These are phyloP conservation scores for Stichodactyla mertensii DNA, from an alignment of 64 coral and sea anemone species.

Conservation along the genomic window DNA sequence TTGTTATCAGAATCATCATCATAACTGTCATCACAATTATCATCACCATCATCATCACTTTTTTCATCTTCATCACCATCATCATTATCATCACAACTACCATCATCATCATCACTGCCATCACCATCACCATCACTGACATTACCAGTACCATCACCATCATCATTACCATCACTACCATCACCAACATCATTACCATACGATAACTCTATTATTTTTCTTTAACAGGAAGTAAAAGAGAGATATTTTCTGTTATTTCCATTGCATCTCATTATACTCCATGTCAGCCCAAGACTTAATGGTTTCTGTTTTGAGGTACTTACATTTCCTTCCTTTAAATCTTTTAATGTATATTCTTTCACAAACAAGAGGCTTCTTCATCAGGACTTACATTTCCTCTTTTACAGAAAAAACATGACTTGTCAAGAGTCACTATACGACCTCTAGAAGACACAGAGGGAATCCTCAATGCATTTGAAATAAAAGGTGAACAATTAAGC, in stretches of 20 bases:
- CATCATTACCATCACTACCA: not conserved
- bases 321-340: not conserved
- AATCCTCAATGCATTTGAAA: constrained; percentile 98
- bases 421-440: constrained; percentile 61
- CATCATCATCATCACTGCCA: not conserved
- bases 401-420: constrained; percentile 81
- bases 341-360: not conserved
- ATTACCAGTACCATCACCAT: not conserved
- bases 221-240: constrained; percentile 86
- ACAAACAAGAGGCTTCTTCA: not conserved
- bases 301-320: constrained; percentile 95
- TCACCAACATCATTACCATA: not conserved
- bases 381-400: not conserved
- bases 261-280: constrained; percentile 65
- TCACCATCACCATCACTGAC: not conserved
- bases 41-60: too few relatives aligned
- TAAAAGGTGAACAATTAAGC: constrained; percentile 47
- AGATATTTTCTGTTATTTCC: constrained; percentile 93
- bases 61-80: not conserved
- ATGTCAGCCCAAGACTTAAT: constrained; percentile 87
- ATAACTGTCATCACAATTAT: too few relatives aligned
- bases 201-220: not conserved
- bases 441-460: constrained; percentile 94
- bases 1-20: too few relatives aligned
- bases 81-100: not conserved